Evolutionary conservation across 2,888 invertebrate genomes (phyloP).

Genomic region (Nesidiocoris tenuis): DNA sequence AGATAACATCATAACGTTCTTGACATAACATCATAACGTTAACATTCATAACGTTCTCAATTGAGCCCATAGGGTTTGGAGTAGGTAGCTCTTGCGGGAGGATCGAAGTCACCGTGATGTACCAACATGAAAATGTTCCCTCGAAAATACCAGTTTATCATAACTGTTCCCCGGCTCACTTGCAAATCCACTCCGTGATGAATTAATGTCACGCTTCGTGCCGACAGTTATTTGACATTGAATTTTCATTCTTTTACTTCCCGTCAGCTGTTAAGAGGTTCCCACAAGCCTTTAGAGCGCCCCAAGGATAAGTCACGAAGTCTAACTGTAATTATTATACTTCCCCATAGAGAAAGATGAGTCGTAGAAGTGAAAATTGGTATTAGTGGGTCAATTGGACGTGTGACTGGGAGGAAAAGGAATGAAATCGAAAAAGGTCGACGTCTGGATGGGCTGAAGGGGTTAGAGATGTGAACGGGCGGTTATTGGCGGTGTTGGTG

Average conservation of each 20-base stretch:
- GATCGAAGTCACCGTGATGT: too few relatives aligned
- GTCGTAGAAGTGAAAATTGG: background rate
- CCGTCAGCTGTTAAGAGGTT: background rate
- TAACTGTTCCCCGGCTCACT: too few relatives aligned
- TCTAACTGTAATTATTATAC: background rate
- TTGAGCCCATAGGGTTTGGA: too few relatives aligned
- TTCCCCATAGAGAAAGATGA: background rate
- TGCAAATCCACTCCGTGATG: too few relatives aligned
- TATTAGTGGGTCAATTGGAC: background rate
- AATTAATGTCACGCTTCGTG: background rate
- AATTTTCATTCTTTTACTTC: background rate
- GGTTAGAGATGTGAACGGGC: background rate
- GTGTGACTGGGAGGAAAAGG: background rate
- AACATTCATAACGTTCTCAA: too few relatives aligned
- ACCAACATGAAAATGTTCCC: too few relatives aligned
- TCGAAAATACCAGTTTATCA: too few relatives aligned
- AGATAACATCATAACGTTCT: too few relatives aligned
- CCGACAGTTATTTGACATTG: background rate
- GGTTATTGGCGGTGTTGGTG: background rate
- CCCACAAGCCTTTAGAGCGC: background rate
- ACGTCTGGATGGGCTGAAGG: background rate
- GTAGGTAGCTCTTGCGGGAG: too few relatives aligned
- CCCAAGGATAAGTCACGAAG: background rate
- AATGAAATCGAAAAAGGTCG: background rate
- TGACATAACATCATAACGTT: too few relatives aligned